phyloP scores from a whole-genome alignment of 2,113 vertebrate genomes.

The Corydoras maculifer region DNA sequence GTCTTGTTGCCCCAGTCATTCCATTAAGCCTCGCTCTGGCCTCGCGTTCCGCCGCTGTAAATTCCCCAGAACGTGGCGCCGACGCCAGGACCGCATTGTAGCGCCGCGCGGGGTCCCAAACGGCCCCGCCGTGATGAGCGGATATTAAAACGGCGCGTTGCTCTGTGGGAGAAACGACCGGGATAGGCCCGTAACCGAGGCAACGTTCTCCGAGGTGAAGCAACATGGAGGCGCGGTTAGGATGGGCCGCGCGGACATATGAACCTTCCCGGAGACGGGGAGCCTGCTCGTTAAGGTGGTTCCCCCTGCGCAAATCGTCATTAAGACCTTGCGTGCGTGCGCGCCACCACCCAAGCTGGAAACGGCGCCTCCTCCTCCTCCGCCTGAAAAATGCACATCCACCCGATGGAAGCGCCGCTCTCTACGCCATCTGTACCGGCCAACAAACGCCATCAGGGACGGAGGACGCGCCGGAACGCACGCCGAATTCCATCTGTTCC shows the following conservation, averaged over 20 bases:
- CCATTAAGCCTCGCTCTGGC: constrained; percentile 28
- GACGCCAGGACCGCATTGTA: constrained; percentile 6
- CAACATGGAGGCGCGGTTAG: constrained; percentile 26
- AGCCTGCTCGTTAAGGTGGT: constrained; percentile 39
- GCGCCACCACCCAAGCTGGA: not conserved
- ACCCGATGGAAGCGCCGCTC: too few species aligned
- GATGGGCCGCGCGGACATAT: constrained; percentile 33
- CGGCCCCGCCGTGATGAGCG: not conserved
- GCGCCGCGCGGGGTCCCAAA: not conserved
- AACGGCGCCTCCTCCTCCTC: not conserved
- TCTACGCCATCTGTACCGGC: too few species aligned
- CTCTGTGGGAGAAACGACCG: constrained; percentile 3
- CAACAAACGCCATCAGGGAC: too few species aligned
- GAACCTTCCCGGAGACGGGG: constrained; percentile 34
- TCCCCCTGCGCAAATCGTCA: constrained; percentile 7
- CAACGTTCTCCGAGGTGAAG: too few species aligned
- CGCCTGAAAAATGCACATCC: not conserved
- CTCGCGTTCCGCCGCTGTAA: not conserved
- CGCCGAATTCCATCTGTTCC: too few species aligned
- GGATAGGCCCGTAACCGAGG: not conserved
- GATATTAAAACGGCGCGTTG: not conserved
- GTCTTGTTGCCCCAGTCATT: constrained; percentile 36
- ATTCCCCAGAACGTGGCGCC: constrained; percentile 22
- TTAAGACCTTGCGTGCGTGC: not conserved
- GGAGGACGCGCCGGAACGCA: too few species aligned